Base-by-base conservation (phyloP, 2,888 invertebrate species). In the Oligia fasciuncula region DNA sequence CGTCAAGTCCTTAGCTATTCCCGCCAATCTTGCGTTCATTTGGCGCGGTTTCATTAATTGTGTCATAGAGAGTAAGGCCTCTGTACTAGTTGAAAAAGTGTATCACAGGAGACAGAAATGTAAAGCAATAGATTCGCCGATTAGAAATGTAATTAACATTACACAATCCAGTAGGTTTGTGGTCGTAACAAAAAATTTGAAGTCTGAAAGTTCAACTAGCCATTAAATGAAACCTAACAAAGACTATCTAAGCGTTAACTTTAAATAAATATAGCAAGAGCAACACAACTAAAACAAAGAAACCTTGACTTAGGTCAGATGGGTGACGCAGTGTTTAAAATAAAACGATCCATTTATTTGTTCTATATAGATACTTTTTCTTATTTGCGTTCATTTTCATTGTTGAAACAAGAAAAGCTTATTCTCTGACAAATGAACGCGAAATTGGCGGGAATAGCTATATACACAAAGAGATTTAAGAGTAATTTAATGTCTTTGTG, bases 301-400 rank as follows among this genome's bases (percentile, higher is more conserved):
- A 65, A 60, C 83, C 69, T 80, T 76, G 80, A 69, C 69, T n/a
- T 60, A 51, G 63, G 63, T 65, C 40, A 82, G 54, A 57, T 57
- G 4, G 23, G 13, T 57, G 57, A 29, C 17, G 68, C 43, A 75
- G 4, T 1, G 23, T 35, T 66, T 60, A 1, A 57, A 77, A 35
- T 57, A 60, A 78, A 78, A 19, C 14, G 40, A 62, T 23, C 1
- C 5, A 13, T 19, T 46, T 57, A 46, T 19, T 5, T 35, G 35
- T 14, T 51, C 2, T 51, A 51, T 0, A 19, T 1, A 49, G 5
- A 19, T 1, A 49, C 1, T n/a, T 66, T n/a, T 35, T 77, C 3
- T n/a, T 40, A 9, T 49, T 77, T 49, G 3, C 29, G 57, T 13
- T 49, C 0, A 35, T n/a, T 40, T 73, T 17, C 6, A 35, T 49